These are phyloP conservation scores for Cyrtorhinus lividipennis DNA, from an alignment of 1,140 invertebrate species.

Conservation along the genomic window DNA sequence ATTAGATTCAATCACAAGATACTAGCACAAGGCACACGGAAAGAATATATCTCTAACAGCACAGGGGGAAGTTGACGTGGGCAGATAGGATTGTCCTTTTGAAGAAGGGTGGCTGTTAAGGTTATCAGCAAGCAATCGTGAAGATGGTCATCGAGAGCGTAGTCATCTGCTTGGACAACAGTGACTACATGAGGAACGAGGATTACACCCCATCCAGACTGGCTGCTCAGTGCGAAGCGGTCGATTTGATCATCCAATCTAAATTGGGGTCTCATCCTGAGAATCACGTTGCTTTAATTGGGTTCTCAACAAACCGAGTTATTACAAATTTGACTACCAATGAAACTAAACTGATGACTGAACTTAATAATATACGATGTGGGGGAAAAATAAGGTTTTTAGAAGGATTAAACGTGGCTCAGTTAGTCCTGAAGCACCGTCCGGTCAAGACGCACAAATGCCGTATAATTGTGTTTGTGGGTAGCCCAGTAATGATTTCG, in stretches of 20 bases:
- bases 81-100: too few relatives aligned
- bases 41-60: too few relatives aligned
- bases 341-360: not conserved
- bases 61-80: too few relatives aligned
- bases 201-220: slow-evolving; percentile 1
- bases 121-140: too few relatives aligned
- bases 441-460: not conserved
- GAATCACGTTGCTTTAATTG: slow-evolving; percentile 2
- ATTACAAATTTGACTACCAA: not conserved
- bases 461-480: slow-evolving; percentile 7
- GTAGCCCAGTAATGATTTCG: not conserved
- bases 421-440: slow-evolving; percentile 3
- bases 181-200: slow-evolving; percentile 11
- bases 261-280: slow-evolving; percentile 2
- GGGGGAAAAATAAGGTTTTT: not conserved
- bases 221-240: slow-evolving; percentile 1
- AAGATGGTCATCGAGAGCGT: slow-evolving; percentile 1
- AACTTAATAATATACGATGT: not conserved
- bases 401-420: not conserved
- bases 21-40: too few relatives aligned
- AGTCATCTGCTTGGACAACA: slow-evolving; percentile 8
- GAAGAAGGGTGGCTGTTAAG: too few relatives aligned
- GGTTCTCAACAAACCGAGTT: not conserved
- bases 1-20: too few relatives aligned
- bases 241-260: not conserved